Evolutionary conservation across 1,140 invertebrate genomes (phyloP), one percentile per base, ranked within the genome.

Genomic region (Araneus ventricosus): DNA sequence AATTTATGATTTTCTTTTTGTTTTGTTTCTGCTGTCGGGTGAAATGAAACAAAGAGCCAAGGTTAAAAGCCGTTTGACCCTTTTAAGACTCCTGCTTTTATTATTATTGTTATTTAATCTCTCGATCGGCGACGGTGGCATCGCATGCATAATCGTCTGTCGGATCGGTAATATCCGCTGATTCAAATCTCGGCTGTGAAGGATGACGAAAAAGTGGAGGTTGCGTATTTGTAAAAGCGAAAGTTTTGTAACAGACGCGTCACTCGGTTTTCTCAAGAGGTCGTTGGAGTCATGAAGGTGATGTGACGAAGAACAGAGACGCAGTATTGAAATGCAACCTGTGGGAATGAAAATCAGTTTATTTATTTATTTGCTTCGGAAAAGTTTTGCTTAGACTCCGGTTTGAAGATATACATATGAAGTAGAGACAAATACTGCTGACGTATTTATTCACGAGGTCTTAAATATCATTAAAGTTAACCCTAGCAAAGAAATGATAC

Each of bases 1-100:
- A 87, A 61, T 39, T 90, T 90, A 79, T 90, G 79, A 37, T 90
- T 90, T 70, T 59, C 4, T 90, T 90, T 30, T 41, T 45, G 17
- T 52, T 59, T 59, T 30, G 4, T 24, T 61, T 88, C n/a, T 90
- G 45, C 45, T 86, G 90, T 86, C 90, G 90, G 90, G 17, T 79
- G 70, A 6, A 20, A 67, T 92, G 82, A 86, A 92, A 86, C 90
- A 75, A 86, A 70, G 90, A 86, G 59, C 82, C 79, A 92, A 92
- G 90, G 90, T 92, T 92, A 92, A 92, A 59, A 92, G 90, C 90
- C 90, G 90, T 92, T 92, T 92, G 90, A 92, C 90, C 82, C 90
- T 75, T 86, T 70, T 39, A 39, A 75, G 70, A 75, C 30, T 34
- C 30, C 30, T 57, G 7, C 39, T 34, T 75, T 30, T 75, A 14